A percentile compares a stretch with the other conserved stretches of the same genome.
Evolutionary conservation across 2,113 vertebrate species (phyloP).

Genomic region (Sylvia atricapilla): DNA sequence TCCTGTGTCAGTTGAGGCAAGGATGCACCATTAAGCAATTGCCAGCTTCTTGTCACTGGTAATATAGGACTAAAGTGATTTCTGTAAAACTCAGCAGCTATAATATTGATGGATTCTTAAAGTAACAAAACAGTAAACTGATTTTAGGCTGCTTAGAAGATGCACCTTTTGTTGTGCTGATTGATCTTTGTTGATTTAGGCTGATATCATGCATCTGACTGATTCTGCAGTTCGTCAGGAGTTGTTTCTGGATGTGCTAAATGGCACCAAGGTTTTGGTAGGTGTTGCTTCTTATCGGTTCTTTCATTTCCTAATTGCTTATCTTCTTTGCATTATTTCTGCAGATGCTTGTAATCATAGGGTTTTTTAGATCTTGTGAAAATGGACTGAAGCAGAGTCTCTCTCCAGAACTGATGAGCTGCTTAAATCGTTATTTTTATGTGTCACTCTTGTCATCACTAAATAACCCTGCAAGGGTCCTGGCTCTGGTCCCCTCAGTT

Average conservation of each 20-base stretch:
- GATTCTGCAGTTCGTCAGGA: constrained; percentile 80
- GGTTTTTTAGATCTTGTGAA: not conserved
- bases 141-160: not conserved
- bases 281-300: constrained; percentile 44
- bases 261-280: constrained; percentile 87
- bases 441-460: not conserved
- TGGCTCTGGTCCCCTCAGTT: not conserved
- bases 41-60: not conserved
- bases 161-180: not conserved
- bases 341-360: not conserved
- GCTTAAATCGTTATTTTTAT: not conserved
- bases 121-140: not conserved
- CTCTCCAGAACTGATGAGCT: not conserved
- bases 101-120: not conserved
- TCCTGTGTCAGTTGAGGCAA: not conserved
- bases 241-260: constrained; percentile 91
- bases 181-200: constrained; percentile 62
- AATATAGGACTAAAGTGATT: not conserved
- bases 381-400: not conserved
- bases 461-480: not conserved
- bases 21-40: not conserved
- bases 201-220: constrained; percentile 88
- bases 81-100: not conserved
- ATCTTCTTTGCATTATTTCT: not conserved
- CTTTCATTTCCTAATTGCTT: not conserved